Evolutionary conservation across 2,797 vertebrate species (phyloP).

Genomic region (Choloepus didactylus): DNA sequence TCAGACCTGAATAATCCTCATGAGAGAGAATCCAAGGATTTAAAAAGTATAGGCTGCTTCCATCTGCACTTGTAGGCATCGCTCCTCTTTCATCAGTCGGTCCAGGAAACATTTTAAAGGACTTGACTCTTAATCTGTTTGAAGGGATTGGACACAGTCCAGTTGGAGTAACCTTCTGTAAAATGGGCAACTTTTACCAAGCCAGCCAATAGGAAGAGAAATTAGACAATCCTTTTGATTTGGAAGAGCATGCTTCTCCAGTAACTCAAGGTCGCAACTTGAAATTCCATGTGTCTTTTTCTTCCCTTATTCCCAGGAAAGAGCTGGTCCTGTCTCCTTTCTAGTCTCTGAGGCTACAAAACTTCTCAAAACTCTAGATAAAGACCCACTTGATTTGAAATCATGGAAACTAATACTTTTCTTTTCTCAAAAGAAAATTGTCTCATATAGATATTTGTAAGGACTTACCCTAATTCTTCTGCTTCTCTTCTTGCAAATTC

Average conservation of each 20-base stretch:
- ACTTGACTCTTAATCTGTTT: neutral
- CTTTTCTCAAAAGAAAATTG: conserved; percentile 4
- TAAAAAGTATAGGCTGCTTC: neutral
- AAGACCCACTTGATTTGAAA: conserved; percentile 10
- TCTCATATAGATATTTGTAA: neutral
- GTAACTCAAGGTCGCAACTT: neutral
- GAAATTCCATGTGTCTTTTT: neutral
- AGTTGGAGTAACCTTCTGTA: neutral
- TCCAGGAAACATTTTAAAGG: neutral
- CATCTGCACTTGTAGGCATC: neutral
- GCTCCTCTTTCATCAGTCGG: neutral
- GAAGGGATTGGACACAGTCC: neutral
- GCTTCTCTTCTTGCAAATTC: neutral
- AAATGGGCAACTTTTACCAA: neutral
- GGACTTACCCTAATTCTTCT: neutral
- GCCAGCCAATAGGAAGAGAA: neutral
- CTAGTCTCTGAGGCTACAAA: neutral
- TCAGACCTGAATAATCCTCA: neutral
- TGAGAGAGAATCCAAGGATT: neutral
- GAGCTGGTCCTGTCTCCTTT: neutral
- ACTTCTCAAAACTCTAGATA: neutral
- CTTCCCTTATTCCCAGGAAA: neutral
- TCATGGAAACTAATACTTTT: neutral
- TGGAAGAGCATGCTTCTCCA: neutral
- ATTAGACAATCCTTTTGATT: neutral